Base-by-base conservation (phyloP, 1,140 invertebrate species). In the Sminthurinus signatus region DNA sequence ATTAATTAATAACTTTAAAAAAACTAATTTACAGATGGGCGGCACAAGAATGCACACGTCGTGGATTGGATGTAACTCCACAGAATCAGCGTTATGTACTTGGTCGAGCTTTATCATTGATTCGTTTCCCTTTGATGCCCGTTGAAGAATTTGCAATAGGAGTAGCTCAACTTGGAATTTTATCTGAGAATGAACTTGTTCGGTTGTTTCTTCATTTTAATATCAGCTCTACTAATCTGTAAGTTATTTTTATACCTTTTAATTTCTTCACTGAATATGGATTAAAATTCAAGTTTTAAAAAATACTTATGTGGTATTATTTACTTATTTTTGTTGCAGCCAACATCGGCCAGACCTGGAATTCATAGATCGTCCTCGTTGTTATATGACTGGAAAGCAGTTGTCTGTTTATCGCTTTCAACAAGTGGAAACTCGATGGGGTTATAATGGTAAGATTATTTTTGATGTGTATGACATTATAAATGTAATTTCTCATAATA, bases 391-490 rank as follows among this genome's bases (percentile, higher is more conserved):
- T 28, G 89, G 88, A 1, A 89, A 90, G 73, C 89, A 93, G 74
- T 81, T 88, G 69, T 86, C 85, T 15, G 87, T 91, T 4, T 88
- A 82, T 64, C 81, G 91, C 67, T 93, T 93, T 77, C 84, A 86
- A 55, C 84, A 89, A 73, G 88, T 88, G 3, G 88, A 92, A 73
- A 85, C 81, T 54, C 79, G 88, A 68, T 93, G 91, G 91, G 90
- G 90, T 1, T 93, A 93, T 74, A 89, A 85, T 77, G 90, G 90
- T n/a, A n/a, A n/a, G n/a, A n/a, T n/a, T n/a, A n/a, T n/a, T n/a
- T n/a, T n/a, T n/a, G n/a, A n/a, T n/a, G n/a, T n/a, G n/a, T n/a
- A n/a, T n/a, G n/a, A n/a, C n/a, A n/a, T n/a, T n/a, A n/a, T n/a
- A n/a, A n/a, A n/a, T n/a, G n/a, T n/a, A n/a, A n/a, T n/a, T n/a